Conservation (phyloP, 2,797 vertebrate species). For the Anomalospiza imberbis region DNA sequence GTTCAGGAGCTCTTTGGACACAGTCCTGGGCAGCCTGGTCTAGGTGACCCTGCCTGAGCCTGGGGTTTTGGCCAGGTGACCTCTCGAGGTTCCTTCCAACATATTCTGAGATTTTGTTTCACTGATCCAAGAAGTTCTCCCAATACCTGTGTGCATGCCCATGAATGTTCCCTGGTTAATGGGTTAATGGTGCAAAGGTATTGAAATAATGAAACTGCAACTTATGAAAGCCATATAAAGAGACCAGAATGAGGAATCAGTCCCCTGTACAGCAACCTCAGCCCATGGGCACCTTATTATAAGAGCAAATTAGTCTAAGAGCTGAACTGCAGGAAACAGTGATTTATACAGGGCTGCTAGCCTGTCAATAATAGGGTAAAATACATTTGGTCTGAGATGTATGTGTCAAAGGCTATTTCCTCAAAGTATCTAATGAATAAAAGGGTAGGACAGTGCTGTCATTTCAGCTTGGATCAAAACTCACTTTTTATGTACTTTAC, state of each 20-base stretch:
- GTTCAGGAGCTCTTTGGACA: not conserved
- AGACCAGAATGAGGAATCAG: not conserved
- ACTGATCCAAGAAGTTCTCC: not conserved
- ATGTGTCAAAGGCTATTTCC: slow-evolving; percentile 41
- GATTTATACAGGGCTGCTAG: not conserved
- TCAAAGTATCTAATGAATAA: slow-evolving; percentile 41
- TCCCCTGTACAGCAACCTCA: not conserved
- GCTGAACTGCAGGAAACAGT: not conserved
- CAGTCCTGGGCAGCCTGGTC: not conserved
- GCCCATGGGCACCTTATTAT: not conserved
- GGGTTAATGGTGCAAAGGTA: not conserved
- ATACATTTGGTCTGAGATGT: slow-evolving; percentile 29
- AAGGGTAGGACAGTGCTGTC: slow-evolving; percentile 49
- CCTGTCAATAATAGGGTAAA: slow-evolving; percentile 28
- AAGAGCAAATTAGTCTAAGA: not conserved
- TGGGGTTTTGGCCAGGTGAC: not conserved
- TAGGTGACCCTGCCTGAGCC: not conserved
- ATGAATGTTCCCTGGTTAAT: not conserved
- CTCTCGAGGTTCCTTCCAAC: not conserved
- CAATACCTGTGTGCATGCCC: not conserved
- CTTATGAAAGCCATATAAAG: not conserved
- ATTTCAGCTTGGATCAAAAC: slow-evolving; percentile 45
- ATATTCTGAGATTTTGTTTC: not conserved
- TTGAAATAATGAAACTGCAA: not conserved
- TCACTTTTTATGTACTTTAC: slow-evolving; percentile 6